Evolutionary conservation across 1,140 invertebrate genomes (phyloP), one percentile per base, ranked within the genome.

Genomic region (Bombus cullumanus): DNA sequence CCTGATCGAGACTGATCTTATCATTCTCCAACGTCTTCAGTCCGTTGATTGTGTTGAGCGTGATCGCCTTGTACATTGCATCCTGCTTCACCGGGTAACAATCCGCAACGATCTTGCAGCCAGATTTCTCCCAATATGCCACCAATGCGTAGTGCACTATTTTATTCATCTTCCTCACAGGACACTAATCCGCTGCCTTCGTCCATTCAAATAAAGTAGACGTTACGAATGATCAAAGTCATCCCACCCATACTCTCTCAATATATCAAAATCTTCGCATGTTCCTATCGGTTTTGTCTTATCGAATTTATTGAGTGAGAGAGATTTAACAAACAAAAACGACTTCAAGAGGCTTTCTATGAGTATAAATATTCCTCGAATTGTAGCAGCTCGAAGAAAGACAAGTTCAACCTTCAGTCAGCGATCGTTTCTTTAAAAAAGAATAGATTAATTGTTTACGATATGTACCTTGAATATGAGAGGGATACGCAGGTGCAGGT

Each of bases 161-260:
- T 6, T 71, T 86, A n/a, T 73, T 77, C 91, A 91, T 95, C 97
- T 97, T 5, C 94, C 1, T 97, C 96, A 92, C 8, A 37, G 34
- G 18, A 28, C 98, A 37, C 1, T 37, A 18, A 39, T 34, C 31
- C 18, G 1, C 1, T 53, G 15, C 1, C 15, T 18, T 47, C 5
- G 47, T 18, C 47, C 0, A 18, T 6, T 47, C 0, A 18, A 47
- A 47, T 47, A 12, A 47, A 47, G 5, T 5, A 18, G 0, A 18
- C 47, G 5, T 47, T 47, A 18, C 15, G 15, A 18, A 18, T 47
- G 47, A 18, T 47, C 3, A 18, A 47, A 18, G 15, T 15, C 5
- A 47, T 5, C 5, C 1, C 5, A 1, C 6, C 5, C 1, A 47
- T 37, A 39, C 4, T 1, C 3, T 6, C 22, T 22, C 47, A 53